Evolutionary conservation across 2,888 invertebrate genomes (phyloP).

Genomic region (Folsomia manolachei): DNA sequence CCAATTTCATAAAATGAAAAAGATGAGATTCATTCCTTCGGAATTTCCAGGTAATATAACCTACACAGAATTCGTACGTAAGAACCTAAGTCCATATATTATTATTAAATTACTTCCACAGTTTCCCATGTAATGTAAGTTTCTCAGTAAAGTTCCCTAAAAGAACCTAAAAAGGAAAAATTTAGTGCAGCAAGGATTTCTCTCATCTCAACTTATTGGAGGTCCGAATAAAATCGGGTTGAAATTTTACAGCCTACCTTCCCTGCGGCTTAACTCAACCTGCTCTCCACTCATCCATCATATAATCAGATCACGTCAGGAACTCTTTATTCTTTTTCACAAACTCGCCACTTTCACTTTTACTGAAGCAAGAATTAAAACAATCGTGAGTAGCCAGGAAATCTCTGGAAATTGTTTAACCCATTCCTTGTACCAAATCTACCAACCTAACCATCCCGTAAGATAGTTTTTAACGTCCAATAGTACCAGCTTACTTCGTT

Average conservation of each 20-base stretch:
- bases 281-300: not conserved
- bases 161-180: not conserved
- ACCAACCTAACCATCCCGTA: too few species aligned
- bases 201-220: not conserved
- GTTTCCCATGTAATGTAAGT: not conserved
- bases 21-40: not conserved
- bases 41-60: too few species aligned
- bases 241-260: not conserved
- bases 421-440: too few species aligned
- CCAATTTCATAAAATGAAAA: not conserved
- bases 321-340: not conserved
- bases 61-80: too few species aligned
- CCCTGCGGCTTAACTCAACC: not conserved
- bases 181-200: not conserved
- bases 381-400: not conserved
- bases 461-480: too few species aligned
- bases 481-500: not conserved
- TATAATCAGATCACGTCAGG: not conserved
- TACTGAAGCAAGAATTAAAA: not conserved
- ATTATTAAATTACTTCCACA: not conserved
- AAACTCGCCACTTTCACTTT: not conserved
- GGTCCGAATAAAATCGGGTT: not conserved
- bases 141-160: not conserved
- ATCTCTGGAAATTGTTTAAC: not conserved
- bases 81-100: too few species aligned